Evolutionary conservation across 2,888 invertebrate genomes (phyloP).

Genomic region (Chelonus formosanus): DNA sequence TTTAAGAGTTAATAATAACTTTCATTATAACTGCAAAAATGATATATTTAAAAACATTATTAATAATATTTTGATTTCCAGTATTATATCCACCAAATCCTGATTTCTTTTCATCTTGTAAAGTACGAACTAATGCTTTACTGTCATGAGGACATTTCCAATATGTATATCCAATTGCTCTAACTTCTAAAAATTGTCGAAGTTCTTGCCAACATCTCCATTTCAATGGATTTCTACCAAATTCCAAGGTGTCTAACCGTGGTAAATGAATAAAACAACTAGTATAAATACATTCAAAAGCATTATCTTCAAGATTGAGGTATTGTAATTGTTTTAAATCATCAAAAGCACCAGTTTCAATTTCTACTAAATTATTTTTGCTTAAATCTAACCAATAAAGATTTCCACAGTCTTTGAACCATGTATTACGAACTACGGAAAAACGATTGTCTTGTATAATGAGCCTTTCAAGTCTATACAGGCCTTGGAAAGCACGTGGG

Average conservation of each 20-base stretch:
- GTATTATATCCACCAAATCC: too few species aligned
- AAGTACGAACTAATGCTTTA: slow-evolving; percentile 36
- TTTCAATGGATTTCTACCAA: slow-evolving; percentile 51
- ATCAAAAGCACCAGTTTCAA: slow-evolving; percentile 47
- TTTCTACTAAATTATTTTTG: slow-evolving; percentile 48
- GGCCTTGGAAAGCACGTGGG: slow-evolving; percentile 44
- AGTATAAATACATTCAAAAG: slow-evolving; percentile 50
- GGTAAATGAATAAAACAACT: slow-evolving; percentile 49
- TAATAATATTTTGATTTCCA: too few species aligned
- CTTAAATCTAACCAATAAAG: slow-evolving; percentile 48
- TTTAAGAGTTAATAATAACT: too few species aligned
- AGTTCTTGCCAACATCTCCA: slow-evolving; percentile 54
- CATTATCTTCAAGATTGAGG: slow-evolving; percentile 53
- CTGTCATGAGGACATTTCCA: slow-evolving; percentile 41
- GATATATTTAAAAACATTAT: too few species aligned
- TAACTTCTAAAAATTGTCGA: slow-evolving; percentile 48
- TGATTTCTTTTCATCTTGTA: slow-evolving; percentile 28
- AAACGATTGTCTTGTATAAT: slow-evolving; percentile 50
- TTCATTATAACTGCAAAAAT: too few species aligned
- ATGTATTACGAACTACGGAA: slow-evolving; percentile 41
- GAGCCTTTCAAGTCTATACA: slow-evolving; percentile 42
- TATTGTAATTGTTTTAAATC: slow-evolving; percentile 43
- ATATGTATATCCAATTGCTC: slow-evolving; percentile 40
- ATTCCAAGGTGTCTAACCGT: slow-evolving; percentile 46
- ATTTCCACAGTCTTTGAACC: slow-evolving; percentile 43